phyloP scores from a whole-genome alignment of 1,140 invertebrate genomes.

The Andrena cerasifolii region DNA sequence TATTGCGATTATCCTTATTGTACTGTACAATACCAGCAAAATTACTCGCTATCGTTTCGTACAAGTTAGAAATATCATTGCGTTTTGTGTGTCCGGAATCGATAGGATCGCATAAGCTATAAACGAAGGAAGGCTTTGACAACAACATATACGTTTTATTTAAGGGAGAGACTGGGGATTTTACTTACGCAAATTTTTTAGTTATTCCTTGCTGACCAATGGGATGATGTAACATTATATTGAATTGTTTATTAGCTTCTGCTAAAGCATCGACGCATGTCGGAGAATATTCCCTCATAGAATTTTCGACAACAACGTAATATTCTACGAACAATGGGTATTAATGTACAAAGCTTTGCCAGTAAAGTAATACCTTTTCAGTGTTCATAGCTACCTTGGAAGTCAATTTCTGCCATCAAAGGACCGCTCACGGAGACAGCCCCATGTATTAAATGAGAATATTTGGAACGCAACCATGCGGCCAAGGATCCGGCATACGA shows the following conservation, averaged over 20 bases:
- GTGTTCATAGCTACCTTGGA: conserved; percentile 86
- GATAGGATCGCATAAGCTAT: conserved; percentile 90
- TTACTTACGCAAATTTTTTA: conserved; percentile 86
- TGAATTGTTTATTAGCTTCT: conserved; percentile 86
- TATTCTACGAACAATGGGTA: conserved; percentile 85
- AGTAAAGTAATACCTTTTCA: conserved; percentile 19
- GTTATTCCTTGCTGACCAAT: conserved; percentile 85
- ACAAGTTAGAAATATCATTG: conserved; percentile 91
- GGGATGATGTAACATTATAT: conserved; percentile 84
- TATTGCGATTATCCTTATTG: conserved; percentile 95
- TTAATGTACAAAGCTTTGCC: not conserved
- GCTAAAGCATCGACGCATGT: conserved; percentile 86
- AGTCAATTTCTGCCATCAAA: conserved; percentile 91
- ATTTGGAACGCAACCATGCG: conserved; percentile 94
- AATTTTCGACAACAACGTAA: conserved; percentile 87
- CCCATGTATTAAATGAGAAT: conserved; percentile 93
- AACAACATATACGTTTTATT: not conserved
- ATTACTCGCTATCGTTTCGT: conserved; percentile 90
- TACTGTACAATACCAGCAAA: conserved; percentile 96
- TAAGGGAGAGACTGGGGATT: not conserved
- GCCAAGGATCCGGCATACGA: conserved; percentile 96
- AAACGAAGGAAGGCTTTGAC: conserved; percentile 61
- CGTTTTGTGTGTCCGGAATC: conserved; percentile 83
- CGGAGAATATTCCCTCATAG: conserved; percentile 85
- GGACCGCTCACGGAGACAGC: conserved; percentile 95